Conservation (phyloP, 2,797 vertebrate genomes). For the Synanceia verrucosa region DNA sequence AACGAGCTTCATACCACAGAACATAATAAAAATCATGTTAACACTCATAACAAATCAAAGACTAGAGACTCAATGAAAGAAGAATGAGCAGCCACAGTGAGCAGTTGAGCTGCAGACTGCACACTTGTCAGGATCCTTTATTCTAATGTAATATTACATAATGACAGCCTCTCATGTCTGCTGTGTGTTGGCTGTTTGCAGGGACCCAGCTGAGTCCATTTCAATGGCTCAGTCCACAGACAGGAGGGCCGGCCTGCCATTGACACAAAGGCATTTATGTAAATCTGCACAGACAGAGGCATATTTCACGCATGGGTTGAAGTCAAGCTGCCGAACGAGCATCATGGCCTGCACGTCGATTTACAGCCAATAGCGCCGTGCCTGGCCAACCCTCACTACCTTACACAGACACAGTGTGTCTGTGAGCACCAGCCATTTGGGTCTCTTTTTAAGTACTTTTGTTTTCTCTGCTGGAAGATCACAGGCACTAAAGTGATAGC, state of each 20-base stretch:
- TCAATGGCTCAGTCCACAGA: not conserved
- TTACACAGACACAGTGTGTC: conserved; percentile 21
- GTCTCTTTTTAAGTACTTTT: conserved; percentile 51
- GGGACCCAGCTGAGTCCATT: conserved; percentile 14
- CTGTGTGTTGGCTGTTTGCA: not conserved
- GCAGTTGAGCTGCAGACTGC: not conserved
- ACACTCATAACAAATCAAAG: not conserved
- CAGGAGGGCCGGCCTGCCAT: not conserved
- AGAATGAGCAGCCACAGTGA: not conserved
- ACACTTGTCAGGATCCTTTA: not conserved
- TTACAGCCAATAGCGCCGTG: conserved; percentile 52
- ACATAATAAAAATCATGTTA: not conserved
- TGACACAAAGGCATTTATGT: conserved; percentile 42
- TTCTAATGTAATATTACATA: not conserved
- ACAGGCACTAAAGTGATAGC: conserved; percentile 50
- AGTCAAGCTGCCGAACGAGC: conserved; percentile 57
- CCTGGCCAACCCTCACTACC: conserved; percentile 30
- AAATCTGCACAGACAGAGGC: conserved; percentile 46
- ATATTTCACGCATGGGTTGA: conserved; percentile 68
- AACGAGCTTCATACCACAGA: not conserved
- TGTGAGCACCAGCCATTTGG: conserved; percentile 45
- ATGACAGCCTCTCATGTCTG: too few relatives aligned
- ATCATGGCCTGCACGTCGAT: conserved; percentile 11
- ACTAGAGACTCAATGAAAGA: not conserved
- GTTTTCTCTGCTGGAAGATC: conserved; percentile 61